Base-by-base conservation (phyloP, 2,797 vertebrate species). In the Rhinatrema bivittatum region DNA sequence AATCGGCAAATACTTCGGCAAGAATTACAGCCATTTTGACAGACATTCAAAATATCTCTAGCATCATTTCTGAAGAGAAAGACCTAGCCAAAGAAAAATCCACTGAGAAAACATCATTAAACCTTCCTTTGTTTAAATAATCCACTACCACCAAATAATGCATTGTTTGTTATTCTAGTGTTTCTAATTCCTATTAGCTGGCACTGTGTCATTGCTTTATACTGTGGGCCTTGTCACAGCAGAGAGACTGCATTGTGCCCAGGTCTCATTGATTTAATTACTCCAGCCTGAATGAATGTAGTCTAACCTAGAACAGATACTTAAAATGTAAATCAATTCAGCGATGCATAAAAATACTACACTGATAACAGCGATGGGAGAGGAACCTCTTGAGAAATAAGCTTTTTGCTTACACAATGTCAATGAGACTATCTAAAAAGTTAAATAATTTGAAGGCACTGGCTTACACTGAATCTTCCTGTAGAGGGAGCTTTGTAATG, bases 301-400 rank as follows among this genome's bases (percentile, higher is more conserved):
- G 68, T 69, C 59, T 54, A 79, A 83, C 70, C 69, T 71, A 72
- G 68, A 79, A 75, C 72, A 78, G 71, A 75, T 77, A 80, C 78
- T 83, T 83, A 82, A 87, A 86, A 88, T 84, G 79, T 87, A 87
- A 85, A 90, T 85, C 76, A 82, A 78, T 81, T 73, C 81, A 81
- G 62, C 75, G 84, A 91, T 91, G 87, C 88, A 87, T 89, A 86
- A 90, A 78, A 87, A 81, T 68, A 50, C 74, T 71, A 79, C 64
- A 74, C 79, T 84, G 85, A 91, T 90, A 88, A 81, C 81, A 78
- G 60, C 25, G 44, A 18, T 49, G n/a, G n/a, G n/a, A 59, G 52
- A 50, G 51, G 56, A 65, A 65, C 57, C 67, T 53, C 68, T 70
- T 68, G 53, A 74, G 74, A 75, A 81, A 76, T 65, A 70, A 61